Conservation (phyloP, 1,140 invertebrate species). For the Bombus pyrosoma region DNA sequence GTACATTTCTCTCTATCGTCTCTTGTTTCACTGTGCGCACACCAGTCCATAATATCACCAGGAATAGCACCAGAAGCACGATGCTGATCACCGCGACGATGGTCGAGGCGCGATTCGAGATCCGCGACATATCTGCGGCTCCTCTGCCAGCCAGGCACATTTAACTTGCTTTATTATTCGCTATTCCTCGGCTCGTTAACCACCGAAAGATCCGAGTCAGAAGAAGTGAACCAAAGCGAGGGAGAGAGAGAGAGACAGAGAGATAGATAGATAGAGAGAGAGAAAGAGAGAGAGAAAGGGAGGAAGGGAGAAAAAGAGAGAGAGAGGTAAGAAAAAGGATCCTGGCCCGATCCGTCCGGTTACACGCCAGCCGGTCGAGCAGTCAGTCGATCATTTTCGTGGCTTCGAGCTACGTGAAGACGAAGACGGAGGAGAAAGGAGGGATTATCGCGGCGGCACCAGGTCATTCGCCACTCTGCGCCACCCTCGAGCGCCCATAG, state of each 20-base stretch:
- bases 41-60: conserved; percentile 66
- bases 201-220: background rate
- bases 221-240: background rate
- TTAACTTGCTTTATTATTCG: conserved; percentile 25
- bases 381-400: conserved; percentile 55
- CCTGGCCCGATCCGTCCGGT: background rate
- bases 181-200: background rate
- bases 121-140: conserved; percentile 64
- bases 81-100: conserved; percentile 59
- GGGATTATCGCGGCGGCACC: conserved; percentile 40
- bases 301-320: background rate
- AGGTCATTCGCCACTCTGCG: conserved; percentile 41
- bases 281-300: background rate
- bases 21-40: conserved; percentile 26
- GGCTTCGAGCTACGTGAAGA: background rate
- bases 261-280: fast-evolving
- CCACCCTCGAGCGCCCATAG: conserved; percentile 49
- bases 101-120: conserved; percentile 58
- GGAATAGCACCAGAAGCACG: conserved; percentile 60
- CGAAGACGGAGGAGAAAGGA: background rate
- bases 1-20: background rate
- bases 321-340: conserved; percentile 7
- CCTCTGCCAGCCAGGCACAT: conserved; percentile 6
- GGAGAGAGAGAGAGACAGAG: too few relatives aligned
- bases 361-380: conserved; percentile 8